phyloP scores from a whole-genome alignment of 2,113 vertebrate species.

The Phylloscopus whistleri region DNA sequence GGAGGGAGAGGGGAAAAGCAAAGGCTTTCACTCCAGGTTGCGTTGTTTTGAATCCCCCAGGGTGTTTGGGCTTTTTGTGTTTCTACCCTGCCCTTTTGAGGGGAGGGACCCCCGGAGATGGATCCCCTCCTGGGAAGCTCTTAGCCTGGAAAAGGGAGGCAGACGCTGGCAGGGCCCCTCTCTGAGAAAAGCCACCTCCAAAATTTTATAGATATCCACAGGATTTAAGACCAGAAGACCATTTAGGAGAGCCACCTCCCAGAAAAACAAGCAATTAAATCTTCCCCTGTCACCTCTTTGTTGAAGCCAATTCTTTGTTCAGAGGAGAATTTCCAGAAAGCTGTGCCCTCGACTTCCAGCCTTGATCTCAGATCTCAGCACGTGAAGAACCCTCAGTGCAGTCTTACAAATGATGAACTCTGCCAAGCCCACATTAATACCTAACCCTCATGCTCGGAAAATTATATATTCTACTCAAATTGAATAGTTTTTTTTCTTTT shows the following conservation, averaged over 20 bases:
- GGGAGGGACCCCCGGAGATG: not conserved
- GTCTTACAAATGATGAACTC: not conserved
- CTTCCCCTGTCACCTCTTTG: not conserved
- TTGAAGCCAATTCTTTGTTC: not conserved
- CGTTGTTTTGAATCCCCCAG: not conserved
- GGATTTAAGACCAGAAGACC: not conserved
- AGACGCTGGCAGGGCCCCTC: not conserved
- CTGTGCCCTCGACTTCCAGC: not conserved
- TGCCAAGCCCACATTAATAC: conserved; percentile 15
- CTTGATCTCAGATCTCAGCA: conserved; percentile 30
- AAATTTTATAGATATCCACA: not conserved
- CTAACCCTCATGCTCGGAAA: not conserved
- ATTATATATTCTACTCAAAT: conserved; percentile 37
- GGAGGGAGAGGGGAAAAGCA: not conserved
- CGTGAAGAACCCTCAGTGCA: not conserved
- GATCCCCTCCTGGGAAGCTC: not conserved
- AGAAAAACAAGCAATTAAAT: not conserved
- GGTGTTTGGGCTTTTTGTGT: not conserved
- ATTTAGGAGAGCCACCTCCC: not conserved
- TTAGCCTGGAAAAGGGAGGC: not conserved
- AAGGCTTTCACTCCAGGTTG: not conserved
- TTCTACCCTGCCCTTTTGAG: rapidly evolving
- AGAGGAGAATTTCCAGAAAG: not conserved
- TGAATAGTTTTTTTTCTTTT: not conserved
- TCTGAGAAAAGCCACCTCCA: not conserved